These are phyloP conservation scores for Pedionomus torquatus DNA, from an alignment of 2,113 vertebrate species.

Conservation along the genomic window DNA sequence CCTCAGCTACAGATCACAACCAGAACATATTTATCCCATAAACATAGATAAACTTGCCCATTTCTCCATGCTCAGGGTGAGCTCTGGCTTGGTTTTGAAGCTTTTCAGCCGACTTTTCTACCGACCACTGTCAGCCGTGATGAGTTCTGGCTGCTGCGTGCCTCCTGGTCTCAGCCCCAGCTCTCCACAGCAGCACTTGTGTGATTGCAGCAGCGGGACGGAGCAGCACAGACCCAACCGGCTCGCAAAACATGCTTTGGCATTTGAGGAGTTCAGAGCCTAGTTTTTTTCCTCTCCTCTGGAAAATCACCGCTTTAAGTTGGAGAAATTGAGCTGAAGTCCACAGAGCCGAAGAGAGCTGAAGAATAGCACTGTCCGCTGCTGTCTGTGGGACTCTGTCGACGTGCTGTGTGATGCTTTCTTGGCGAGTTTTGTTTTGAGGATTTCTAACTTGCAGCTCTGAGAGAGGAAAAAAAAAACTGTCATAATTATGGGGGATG, in stretches of 20 bases:
- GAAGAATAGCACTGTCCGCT: not conserved
- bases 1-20: not conserved
- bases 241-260: not conserved
- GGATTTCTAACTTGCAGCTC: not conserved
- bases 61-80: not conserved
- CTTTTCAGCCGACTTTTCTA: not conserved
- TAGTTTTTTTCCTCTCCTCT: not conserved
- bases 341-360: not conserved
- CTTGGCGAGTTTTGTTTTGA: not conserved
- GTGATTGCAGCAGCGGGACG: not conserved
- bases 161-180: not conserved
- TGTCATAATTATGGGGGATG: not conserved
- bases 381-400: not conserved
- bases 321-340: not conserved
- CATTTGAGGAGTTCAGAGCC: not conserved
- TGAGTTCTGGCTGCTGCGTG: not conserved
- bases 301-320: not conserved
- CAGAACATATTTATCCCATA: not conserved
- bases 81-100: not conserved
- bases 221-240: not conserved
- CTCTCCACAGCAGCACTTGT: not conserved
- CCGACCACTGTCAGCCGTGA: fast-evolving
- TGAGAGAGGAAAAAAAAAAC: not conserved
- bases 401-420: not conserved
- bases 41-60: not conserved